Evolutionary conservation across 2,113 vertebrate genomes (phyloP).

Genomic region (Pao palembangensis): DNA sequence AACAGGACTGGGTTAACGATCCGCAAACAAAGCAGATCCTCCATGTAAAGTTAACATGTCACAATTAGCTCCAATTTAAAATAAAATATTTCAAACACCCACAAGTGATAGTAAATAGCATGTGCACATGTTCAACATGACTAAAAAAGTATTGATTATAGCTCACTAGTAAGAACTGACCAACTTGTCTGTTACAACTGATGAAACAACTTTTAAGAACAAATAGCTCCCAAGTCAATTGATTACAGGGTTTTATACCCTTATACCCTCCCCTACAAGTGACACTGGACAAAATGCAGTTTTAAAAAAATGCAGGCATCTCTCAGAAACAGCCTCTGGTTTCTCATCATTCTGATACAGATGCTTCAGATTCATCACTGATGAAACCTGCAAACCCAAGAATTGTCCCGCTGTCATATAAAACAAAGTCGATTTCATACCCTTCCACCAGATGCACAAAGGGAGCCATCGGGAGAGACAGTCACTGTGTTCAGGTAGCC

Average conservation of each 20-base stretch:
- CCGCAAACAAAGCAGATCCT: too few relatives aligned
- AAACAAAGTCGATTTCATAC: slow-evolving; percentile 51
- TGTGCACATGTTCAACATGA: too few relatives aligned
- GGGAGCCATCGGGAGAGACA: slow-evolving; percentile 91
- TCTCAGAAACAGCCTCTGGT: slow-evolving; percentile 92
- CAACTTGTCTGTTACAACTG: too few relatives aligned
- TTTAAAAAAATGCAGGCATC: not conserved
- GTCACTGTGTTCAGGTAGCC: slow-evolving; percentile 95
- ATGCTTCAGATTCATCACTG: slow-evolving; percentile 71
- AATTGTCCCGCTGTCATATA: not conserved
- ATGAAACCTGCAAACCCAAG: slow-evolving; percentile 27
- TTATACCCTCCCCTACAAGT: not conserved
- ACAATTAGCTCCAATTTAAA: too few relatives aligned
- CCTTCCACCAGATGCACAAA: slow-evolving; percentile 96
- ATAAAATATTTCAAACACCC: too few relatives aligned
- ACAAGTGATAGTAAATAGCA: too few relatives aligned
- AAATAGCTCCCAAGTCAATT: not conserved
- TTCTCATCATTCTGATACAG: slow-evolving; percentile 76
- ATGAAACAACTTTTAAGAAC: not conserved
- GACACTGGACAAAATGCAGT: not conserved
- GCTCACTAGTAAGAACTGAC: too few relatives aligned
- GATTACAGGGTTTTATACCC: too few relatives aligned
- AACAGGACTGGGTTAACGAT: too few relatives aligned
- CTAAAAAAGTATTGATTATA: too few relatives aligned
- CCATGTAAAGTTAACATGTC: too few relatives aligned